A percentile compares a stretch with the other conserved stretches of the same genome.
Conservation (phyloP, 2,888 invertebrate species). For the Leptothorax acervorum region DNA sequence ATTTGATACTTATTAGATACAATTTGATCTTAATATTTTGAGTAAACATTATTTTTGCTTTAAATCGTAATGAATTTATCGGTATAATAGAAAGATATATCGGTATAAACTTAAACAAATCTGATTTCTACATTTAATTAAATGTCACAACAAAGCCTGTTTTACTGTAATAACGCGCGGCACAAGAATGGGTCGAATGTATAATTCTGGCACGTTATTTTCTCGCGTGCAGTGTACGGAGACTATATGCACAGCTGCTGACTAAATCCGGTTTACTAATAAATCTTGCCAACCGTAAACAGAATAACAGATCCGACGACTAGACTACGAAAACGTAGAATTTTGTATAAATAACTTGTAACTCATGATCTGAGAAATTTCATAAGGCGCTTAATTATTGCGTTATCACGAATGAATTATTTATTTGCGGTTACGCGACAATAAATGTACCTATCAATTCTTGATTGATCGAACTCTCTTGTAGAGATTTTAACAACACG, state of each 20-base stretch:
- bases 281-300: constrained; percentile 26
- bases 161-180: neutral
- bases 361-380: neutral
- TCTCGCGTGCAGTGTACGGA: neutral
- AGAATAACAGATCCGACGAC: constrained; percentile 1
- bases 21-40: neutral
- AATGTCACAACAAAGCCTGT: neutral
- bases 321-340: neutral
- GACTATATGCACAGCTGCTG: neutral
- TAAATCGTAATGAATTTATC: neutral
- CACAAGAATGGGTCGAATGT: constrained; percentile 8
- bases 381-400: neutral
- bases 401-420: constrained; percentile 19
- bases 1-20: too few species aligned
- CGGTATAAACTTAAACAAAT: neutral
- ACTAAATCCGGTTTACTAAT: constrained; percentile 29
- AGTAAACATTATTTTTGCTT: constrained; percentile 2
- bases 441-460: neutral
- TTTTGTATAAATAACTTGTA: neutral
- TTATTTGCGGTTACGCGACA: neutral
- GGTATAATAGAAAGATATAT: neutral
- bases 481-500: neutral
- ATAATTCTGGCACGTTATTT: constrained; percentile 38
- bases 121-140: neutral
- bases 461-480: neutral